Evolutionary conservation across 2,888 invertebrate genomes (phyloP).

Genomic region (Dorcus parallelipipedus): DNA sequence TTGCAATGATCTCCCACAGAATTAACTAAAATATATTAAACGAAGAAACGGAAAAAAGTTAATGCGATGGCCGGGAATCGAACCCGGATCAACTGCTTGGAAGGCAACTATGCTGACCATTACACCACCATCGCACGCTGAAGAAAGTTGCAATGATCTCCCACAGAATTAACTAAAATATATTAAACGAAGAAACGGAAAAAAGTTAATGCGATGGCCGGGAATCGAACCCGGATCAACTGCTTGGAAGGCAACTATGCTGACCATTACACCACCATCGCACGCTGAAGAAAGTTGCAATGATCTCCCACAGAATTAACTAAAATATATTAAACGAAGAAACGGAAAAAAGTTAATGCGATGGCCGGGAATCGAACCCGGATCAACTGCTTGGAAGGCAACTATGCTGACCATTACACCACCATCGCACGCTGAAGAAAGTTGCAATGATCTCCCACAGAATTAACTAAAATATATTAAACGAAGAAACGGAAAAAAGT

Average conservation of each 20-base stretch:
- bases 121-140: slow-evolving; percentile 34
- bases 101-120: slow-evolving; percentile 52
- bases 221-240: slow-evolving; percentile 52
- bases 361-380: slow-evolving; percentile 52
- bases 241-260: slow-evolving; percentile 52
- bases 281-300: not conserved
- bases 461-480: too few species aligned
- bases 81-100: slow-evolving; percentile 52
- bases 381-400: slow-evolving; percentile 52
- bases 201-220: slow-evolving; percentile 38
- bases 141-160: too few species aligned
- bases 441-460: too few species aligned
- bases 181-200: too few species aligned
- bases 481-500: too few species aligned
- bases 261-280: slow-evolving; percentile 45
- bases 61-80: slow-evolving; percentile 47
- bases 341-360: not conserved
- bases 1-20: too few species aligned
- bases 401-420: slow-evolving; percentile 51
- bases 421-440: slow-evolving; percentile 6
- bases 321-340: too few species aligned
- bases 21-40: too few species aligned
- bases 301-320: too few species aligned
- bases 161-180: too few species aligned
- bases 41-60: too few species aligned